These are phyloP conservation scores for Mythimna lalbum DNA, from an alignment of 2,888 invertebrate genomes.

Conservation along the genomic window DNA sequence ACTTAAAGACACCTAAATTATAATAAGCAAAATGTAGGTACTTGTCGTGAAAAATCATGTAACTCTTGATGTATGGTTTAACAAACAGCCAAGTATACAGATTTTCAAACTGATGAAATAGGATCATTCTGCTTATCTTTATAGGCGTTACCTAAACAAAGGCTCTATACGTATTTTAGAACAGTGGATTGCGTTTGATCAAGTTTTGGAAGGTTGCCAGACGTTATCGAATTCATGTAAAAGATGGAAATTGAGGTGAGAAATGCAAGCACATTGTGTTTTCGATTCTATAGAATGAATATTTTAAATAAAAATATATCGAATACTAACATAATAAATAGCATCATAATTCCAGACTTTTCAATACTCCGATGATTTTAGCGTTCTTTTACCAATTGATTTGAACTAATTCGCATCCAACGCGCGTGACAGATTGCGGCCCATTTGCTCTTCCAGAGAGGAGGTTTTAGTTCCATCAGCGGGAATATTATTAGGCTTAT, in stretches of 20 bases:
- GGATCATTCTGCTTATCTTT: neutral
- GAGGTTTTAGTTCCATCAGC: no score
- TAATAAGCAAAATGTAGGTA: no score
- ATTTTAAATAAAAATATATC: conserved; percentile 50
- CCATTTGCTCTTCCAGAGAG: neutral
- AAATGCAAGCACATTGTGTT: conserved; percentile 68
- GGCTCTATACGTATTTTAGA: conserved; percentile 61
- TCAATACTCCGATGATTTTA: neutral
- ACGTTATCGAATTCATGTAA: conserved; percentile 85
- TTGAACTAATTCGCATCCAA: neutral
- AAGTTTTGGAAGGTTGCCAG: conserved; percentile 80
- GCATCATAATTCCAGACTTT: neutral
- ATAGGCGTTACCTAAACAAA: conserved; percentile 59
- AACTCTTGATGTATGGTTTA: neutral
- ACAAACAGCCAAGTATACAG: neutral
- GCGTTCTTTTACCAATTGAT: no score
- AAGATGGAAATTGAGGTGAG: conserved; percentile 85
- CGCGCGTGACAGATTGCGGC: neutral
- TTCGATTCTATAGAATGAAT: conserved; percentile 36
- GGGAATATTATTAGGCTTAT: no score
- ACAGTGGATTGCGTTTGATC: conserved; percentile 60
- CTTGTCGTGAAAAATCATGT: no score
- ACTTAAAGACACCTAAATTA: no score
- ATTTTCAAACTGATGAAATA: neutral
- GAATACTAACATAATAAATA: neutral